A percentile compares a stretch with the other conserved stretches of the same genome.
These are phyloP conservation scores for Pipistrellus pipistrellus DNA, from an alignment of 2,797 vertebrate genomes.

Conservation along the genomic window DNA sequence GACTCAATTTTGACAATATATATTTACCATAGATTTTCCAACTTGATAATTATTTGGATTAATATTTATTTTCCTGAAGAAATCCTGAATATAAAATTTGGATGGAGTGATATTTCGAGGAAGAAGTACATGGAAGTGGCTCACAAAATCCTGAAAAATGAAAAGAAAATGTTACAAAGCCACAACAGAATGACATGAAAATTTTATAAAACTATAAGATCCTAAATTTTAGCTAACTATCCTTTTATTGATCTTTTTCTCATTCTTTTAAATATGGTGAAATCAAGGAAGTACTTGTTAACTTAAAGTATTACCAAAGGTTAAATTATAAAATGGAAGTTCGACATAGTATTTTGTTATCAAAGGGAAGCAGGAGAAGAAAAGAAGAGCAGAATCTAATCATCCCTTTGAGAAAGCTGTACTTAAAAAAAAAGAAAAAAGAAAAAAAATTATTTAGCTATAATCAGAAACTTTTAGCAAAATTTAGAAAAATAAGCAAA, in stretches of 20 bases:
- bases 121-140: slow-evolving; percentile 95
- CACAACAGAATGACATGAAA: slow-evolving; percentile 15
- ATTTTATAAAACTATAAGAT: not conserved
- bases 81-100: slow-evolving; percentile 92
- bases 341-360: slow-evolving; percentile 29
- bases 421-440: not conserved
- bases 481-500: slow-evolving; percentile 50
- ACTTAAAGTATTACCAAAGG: slow-evolving; percentile 61
- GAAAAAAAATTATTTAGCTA: slow-evolving; percentile 40
- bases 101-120: slow-evolving; percentile 90
- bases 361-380: not conserved
- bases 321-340: slow-evolving; percentile 46
- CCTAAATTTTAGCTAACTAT: slow-evolving; percentile 5
- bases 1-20: slow-evolving; percentile 26
- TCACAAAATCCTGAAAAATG: slow-evolving; percentile 94
- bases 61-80: slow-evolving; percentile 92
- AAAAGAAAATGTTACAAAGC: slow-evolving; percentile 63
- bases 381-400: slow-evolving; percentile 2
- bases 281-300: slow-evolving; percentile 52
- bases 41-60: slow-evolving; percentile 95
- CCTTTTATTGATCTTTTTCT: slow-evolving; percentile 30
- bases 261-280: slow-evolving; percentile 58
- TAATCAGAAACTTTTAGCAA: slow-evolving; percentile 24
- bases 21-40: slow-evolving; percentile 95
- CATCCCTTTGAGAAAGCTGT: slow-evolving; percentile 25